These are phyloP conservation scores for Ctenopoma multispine DNA, from an alignment of 2,797 vertebrate species.

Conservation along the genomic window DNA sequence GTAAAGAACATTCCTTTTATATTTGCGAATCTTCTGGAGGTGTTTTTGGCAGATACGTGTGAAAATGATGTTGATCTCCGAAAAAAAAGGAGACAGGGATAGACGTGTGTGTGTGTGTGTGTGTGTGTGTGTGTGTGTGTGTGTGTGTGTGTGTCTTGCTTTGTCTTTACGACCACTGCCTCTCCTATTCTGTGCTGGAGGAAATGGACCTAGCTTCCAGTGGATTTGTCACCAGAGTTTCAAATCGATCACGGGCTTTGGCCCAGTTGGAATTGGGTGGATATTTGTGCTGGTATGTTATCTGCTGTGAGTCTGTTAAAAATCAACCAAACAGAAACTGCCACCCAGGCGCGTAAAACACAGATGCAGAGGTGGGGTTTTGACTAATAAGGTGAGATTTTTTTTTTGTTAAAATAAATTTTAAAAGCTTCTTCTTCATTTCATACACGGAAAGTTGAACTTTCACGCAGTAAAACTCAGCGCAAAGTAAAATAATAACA, in stretches of 20 bases:
- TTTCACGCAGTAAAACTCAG: neutral
- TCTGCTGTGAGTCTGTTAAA: neutral
- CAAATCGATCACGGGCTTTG: conserved; percentile 8
- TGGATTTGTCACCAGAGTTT: conserved; percentile 32
- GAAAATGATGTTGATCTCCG: conserved; percentile 69
- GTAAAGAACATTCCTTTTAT: conserved; percentile 42
- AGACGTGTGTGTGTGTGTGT: conserved; percentile 33
- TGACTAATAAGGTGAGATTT: neutral
- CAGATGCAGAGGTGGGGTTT: conserved; percentile 4
- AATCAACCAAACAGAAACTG: neutral
- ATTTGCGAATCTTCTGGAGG: conserved; percentile 42
- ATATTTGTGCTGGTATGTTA: neutral
- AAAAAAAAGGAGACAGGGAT: conserved; percentile 42
- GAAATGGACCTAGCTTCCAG: conserved; percentile 50
- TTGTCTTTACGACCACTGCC: conserved; percentile 72
- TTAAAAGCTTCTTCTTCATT: neutral
- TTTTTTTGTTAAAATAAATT: neutral
- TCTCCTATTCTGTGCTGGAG: conserved; percentile 51
- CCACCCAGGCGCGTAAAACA: conserved; percentile 18
- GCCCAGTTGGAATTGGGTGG: neutral
- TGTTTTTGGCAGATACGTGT: conserved; percentile 66
- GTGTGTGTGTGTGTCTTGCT: conserved; percentile 54
- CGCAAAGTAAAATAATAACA: neutral
- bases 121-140: conserved; percentile 27
- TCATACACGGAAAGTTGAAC: neutral